Base-by-base conservation (phyloP, 2,797 vertebrate species). In the Lagocephalus sceleratus region DNA sequence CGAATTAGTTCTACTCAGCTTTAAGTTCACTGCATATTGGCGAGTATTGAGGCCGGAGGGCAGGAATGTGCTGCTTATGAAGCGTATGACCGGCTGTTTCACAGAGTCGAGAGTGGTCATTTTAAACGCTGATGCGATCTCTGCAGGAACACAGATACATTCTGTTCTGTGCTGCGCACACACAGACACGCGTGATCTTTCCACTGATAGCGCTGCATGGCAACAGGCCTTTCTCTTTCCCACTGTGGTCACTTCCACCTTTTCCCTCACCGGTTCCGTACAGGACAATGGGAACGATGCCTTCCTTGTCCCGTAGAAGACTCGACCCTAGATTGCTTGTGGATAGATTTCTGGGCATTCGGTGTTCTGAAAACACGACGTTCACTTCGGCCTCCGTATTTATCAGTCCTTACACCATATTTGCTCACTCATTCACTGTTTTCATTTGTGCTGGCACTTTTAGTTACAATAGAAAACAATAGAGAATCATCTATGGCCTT, bases 31-130 rank as follows among this genome's bases (percentile, higher is more conserved):
- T 47, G 41, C 60, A 53, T 73, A 57, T 65, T 48, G 58, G 66
- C 63, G 64, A 56, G 68, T 76, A 73, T 79, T 81, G 60, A 56
- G 72, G 70, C 44, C 70, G 68, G 69, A 77, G 66, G 54, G 51
- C 60, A 76, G 81, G 78, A 87, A 88, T 87, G 80, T 51, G 35
- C 68, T 68, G 70, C 79, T 83, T 83, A 76, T 84, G 85, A 81
- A 63, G 75, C 12, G 71, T 78, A 79, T 82, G 79, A 82, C 82
- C 77, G 82, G 81, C 74, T 75, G 64, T 76, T 70, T 77, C 75
- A 68, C 68, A 79, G 79, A 76, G 63, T 57, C 69, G 60, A n/a
- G n/a, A n/a, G n/a, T n/a, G n/a, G 58, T 78, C 71, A 75, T 80
- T 76, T 81, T 63, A 68, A 44, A 76, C 73, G 44, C 51, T 45